A percentile compares a stretch with the other conserved stretches of the same genome.
Conservation (phyloP, 2,113 vertebrate genomes). For the Nanorana parkeri region DNA sequence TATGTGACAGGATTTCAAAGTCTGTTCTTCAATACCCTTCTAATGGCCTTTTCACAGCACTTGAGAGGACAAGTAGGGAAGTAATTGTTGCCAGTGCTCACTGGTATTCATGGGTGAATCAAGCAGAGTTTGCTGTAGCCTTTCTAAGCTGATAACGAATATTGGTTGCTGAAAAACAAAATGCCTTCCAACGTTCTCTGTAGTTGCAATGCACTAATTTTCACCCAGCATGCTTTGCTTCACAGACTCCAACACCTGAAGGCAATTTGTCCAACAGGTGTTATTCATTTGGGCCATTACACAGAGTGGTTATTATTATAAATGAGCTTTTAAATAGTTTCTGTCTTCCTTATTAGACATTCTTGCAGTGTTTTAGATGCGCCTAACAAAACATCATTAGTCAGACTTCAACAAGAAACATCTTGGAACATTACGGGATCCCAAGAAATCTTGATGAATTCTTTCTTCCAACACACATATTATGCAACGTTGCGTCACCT, state of each 20-base stretch:
- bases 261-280: conserved; percentile 27
- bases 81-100: too few species aligned
- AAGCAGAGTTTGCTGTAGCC: too few species aligned
- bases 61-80: too few species aligned
- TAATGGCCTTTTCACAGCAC: too few species aligned
- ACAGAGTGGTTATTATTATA: not conserved
- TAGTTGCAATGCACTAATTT: not conserved
- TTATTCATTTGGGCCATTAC: not conserved
- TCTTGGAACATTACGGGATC: conserved; percentile 8
- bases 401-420: conserved; percentile 14
- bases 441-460: not conserved
- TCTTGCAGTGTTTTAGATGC: not conserved
- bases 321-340: not conserved
- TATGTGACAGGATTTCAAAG: too few species aligned
- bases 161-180: too few species aligned
- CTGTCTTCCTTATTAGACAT: not conserved
- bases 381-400: conserved; percentile 19
- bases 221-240: not conserved
- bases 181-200: too few species aligned
- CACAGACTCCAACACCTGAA: not conserved
- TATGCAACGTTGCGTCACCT: not conserved
- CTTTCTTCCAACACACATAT: not conserved
- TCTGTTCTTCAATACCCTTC: too few species aligned
- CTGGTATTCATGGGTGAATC: too few species aligned
- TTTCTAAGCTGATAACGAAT: too few species aligned